Conservation (phyloP, 2,797 vertebrate species). For the Petrocephalus schoutedeni region DNA sequence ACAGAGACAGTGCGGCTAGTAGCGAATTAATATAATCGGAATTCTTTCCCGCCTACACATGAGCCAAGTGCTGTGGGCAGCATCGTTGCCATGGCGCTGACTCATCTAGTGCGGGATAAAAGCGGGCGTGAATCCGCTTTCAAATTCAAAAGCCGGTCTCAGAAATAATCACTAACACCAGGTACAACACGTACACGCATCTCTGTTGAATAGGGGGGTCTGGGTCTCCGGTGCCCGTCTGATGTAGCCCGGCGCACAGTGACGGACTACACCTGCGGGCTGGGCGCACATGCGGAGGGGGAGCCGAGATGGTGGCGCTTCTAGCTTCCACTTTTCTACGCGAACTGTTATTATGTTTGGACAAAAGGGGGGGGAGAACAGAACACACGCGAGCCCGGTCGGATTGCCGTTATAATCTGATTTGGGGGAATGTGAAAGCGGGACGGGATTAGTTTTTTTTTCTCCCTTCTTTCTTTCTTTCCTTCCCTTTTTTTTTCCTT, state of each 20-base stretch:
- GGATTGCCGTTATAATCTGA: conserved; percentile 46
- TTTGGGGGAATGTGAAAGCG: conserved; percentile 51
- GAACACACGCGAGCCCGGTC: conserved; percentile 29
- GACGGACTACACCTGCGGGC: conserved; percentile 45
- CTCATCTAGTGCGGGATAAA: conserved; percentile 45
- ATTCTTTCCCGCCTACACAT: conserved; percentile 39
- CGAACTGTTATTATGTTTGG: conserved; percentile 15
- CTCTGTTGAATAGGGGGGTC: neutral
- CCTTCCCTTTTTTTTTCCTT: conserved; percentile 18
- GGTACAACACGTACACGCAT: conserved; percentile 1
- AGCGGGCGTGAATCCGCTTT: conserved; percentile 31
- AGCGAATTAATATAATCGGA: conserved; percentile 31
- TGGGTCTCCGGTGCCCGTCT: neutral
- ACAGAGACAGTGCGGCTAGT: neutral
- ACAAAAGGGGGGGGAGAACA: neutral
- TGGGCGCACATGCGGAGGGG: conserved; percentile 41
- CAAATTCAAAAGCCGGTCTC: conserved; percentile 33
- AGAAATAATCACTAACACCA: conserved; percentile 36
- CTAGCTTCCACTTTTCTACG: conserved; percentile 44
- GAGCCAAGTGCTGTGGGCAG: conserved; percentile 21
- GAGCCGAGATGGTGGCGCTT: neutral
- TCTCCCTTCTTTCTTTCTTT: conserved; percentile 21
- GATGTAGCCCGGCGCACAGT: neutral
- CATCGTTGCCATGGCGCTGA: conserved; percentile 52
- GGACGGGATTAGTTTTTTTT: conserved; percentile 51